Evolutionary conservation across 2,113 vertebrate species (phyloP).

Genomic region (Poicephalus meyeri): DNA sequence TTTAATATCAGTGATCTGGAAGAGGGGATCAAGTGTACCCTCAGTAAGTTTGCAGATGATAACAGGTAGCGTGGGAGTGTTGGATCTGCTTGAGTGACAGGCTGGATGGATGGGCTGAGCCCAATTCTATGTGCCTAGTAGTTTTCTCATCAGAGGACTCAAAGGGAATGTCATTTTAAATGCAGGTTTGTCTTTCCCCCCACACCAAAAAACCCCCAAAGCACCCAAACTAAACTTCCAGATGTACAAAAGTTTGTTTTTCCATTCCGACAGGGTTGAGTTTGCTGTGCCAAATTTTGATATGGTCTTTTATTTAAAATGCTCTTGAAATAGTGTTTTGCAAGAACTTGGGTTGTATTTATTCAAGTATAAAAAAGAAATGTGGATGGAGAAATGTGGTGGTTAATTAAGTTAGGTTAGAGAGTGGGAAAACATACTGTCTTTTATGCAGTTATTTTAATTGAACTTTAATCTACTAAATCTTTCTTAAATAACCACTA

Average conservation of each 20-base stretch:
- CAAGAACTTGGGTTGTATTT: background rate
- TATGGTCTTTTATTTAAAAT: background rate
- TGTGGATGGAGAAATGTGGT: background rate
- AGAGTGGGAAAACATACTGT: background rate
- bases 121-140: background rate
- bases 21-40: background rate
- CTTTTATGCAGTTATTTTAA: background rate
- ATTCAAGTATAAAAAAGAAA: background rate
- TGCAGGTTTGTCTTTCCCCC: background rate
- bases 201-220: background rate
- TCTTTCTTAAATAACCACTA: background rate
- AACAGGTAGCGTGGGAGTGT: background rate
- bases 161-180: background rate
- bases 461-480: background rate
- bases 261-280: background rate
- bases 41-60: background rate
- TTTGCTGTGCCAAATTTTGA: background rate
- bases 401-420: background rate
- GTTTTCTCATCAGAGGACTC: background rate
- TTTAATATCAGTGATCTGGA: background rate
- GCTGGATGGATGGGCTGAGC: accelerated
- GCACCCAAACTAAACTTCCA: background rate
- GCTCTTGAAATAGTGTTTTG: background rate
- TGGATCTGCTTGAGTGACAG: background rate
- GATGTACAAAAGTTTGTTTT: background rate